Evolutionary conservation across 2,797 vertebrate species (phyloP).

Genomic region (Tangara arthus): DNA sequence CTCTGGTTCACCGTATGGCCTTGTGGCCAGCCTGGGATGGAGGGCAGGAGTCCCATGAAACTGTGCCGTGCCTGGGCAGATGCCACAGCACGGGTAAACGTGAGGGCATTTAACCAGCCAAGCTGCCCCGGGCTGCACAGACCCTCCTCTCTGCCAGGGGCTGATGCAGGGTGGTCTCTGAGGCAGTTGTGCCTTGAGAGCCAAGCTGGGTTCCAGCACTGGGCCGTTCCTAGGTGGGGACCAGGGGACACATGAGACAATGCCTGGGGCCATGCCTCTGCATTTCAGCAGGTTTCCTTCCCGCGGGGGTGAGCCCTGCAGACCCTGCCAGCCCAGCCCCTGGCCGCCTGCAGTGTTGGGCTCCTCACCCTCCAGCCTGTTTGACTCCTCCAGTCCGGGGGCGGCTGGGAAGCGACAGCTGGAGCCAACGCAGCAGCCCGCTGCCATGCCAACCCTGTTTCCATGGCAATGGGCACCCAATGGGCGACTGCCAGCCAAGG

Average conservation of each 20-base stretch:
- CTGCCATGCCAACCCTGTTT: slow-evolving; percentile 69
- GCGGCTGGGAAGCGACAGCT: slow-evolving; percentile 54
- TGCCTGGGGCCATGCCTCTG: accelerated
- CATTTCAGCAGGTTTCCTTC: not conserved
- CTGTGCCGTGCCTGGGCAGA: not conserved
- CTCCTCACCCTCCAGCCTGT: slow-evolving; percentile 2
- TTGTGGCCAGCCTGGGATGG: not conserved
- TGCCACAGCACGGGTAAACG: accelerated
- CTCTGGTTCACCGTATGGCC: accelerated
- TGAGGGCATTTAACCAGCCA: accelerated
- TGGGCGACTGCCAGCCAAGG: slow-evolving; percentile 40
- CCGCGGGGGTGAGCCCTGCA: accelerated
- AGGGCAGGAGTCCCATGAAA: not conserved
- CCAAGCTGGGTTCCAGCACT: accelerated
- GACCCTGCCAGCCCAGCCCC: not conserved
- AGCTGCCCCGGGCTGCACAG: not conserved
- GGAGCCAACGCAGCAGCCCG: slow-evolving; percentile 43
- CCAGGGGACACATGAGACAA: accelerated
- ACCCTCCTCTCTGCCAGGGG: accelerated
- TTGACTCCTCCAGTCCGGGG: slow-evolving; percentile 32
- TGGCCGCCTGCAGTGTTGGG: accelerated
- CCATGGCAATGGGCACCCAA: slow-evolving; percentile 66
- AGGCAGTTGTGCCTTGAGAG: accelerated
- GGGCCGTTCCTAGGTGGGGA: not conserved
- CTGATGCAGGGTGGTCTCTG: not conserved